Conservation (phyloP, 2,797 vertebrate genomes). For the Fringilla coelebs region DNA sequence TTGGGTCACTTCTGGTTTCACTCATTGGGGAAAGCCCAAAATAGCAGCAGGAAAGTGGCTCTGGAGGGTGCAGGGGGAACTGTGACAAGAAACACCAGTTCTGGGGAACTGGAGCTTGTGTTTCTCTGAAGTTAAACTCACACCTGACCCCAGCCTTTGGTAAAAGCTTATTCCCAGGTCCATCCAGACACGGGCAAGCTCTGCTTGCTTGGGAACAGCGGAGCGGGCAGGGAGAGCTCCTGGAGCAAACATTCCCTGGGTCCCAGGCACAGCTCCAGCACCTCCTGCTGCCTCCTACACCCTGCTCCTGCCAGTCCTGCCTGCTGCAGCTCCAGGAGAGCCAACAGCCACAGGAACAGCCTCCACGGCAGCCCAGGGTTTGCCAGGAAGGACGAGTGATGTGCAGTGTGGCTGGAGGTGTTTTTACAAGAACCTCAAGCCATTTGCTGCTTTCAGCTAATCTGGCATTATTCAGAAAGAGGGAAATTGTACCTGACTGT, state of each 20-base stretch:
- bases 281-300: rapidly evolving
- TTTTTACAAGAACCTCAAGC: neutral
- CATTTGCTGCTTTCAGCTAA: neutral
- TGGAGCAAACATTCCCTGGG: neutral
- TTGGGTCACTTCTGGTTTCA: conserved; percentile 33
- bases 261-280: neutral
- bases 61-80: neutral
- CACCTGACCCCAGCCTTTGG: neutral
- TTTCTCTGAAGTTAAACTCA: neutral
- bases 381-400: neutral
- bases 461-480: neutral
- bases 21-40: conserved; percentile 24
- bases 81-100: neutral
- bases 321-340: neutral
- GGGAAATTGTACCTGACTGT: neutral
- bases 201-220: rapidly evolving
- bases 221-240: neutral
- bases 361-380: neutral
- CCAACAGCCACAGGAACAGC: neutral
- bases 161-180: neutral
- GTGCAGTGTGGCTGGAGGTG: neutral
- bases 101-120: conserved; percentile 1
- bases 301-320: neutral
- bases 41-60: conserved; percentile 30
- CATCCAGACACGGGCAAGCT: neutral